Conservation (phyloP, 2,888 invertebrate genomes). For the Agrochola litura region DNA sequence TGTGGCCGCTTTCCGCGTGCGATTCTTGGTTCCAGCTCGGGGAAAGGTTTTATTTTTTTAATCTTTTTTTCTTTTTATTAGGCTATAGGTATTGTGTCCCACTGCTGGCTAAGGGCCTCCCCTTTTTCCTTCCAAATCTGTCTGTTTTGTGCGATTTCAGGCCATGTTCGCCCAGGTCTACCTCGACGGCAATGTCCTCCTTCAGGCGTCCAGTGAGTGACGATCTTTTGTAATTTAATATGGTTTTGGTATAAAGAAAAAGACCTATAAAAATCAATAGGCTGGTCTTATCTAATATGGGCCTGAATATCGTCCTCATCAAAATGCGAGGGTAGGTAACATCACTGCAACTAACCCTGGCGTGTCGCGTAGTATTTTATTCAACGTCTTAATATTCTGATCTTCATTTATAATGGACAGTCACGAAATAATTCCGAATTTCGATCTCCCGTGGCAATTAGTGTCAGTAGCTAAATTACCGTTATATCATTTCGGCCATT, state of each 20-base stretch:
- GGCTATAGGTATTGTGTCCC: too few species aligned
- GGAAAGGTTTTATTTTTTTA: background rate
- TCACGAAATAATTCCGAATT: constrained; percentile 49
- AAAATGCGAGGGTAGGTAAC: background rate
- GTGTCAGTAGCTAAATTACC: constrained; percentile 59
- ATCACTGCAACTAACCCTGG: background rate
- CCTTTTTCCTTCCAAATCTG: too few species aligned
- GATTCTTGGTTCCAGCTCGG: background rate
- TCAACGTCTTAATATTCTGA: constrained; percentile 30
- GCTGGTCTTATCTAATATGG: background rate
- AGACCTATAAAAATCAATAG: background rate
- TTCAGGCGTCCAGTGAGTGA: too few species aligned
- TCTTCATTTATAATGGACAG: constrained; percentile 47
- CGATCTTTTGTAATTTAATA: background rate
- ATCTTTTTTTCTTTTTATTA: too few species aligned
- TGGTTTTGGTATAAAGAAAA: background rate
- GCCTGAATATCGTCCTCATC: background rate
- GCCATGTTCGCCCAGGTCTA: too few species aligned
- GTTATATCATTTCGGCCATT: constrained; percentile 46
- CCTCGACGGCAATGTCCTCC: too few species aligned
- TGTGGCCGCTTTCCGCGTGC: background rate
- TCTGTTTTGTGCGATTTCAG: too few species aligned
- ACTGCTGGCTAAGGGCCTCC: too few species aligned
- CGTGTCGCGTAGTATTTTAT: constrained; percentile 26
- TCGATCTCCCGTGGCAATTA: constrained; percentile 59